phyloP scores from a whole-genome alignment of 2,888 invertebrate species.

The Drosophila paranaensis region DNA sequence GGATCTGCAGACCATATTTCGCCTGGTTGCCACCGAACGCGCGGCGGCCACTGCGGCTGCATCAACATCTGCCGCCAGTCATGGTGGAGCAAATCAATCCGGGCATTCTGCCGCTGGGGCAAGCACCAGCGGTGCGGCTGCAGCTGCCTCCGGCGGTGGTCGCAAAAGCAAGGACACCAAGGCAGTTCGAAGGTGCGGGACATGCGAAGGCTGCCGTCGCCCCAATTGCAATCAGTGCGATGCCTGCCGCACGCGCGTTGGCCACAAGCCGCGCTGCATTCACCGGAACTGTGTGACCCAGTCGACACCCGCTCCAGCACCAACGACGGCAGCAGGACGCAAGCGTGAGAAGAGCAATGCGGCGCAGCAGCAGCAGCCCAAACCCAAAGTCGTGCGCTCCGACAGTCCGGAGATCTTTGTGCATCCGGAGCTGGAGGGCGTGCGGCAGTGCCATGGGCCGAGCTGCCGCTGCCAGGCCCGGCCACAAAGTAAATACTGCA shows the following conservation, averaged over 20 bases:
- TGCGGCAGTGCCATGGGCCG: slow-evolving; percentile 96
- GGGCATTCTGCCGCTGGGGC: slow-evolving; percentile 3
- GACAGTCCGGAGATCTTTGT: slow-evolving; percentile 82
- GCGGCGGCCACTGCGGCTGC: slow-evolving; percentile 49
- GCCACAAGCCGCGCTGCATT: slow-evolving; percentile 86
- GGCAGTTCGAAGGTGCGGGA: slow-evolving; percentile 87
- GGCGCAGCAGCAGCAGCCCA: slow-evolving; percentile 66
- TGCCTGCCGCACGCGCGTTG: slow-evolving; percentile 81
- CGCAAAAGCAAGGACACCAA: slow-evolving; percentile 55
- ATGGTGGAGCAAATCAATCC: slow-evolving; percentile 4
- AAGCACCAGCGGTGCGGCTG: neutral
- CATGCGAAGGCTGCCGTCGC: slow-evolving; percentile 89
- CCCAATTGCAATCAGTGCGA: slow-evolving; percentile 84
- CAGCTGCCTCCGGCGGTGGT: slow-evolving; percentile 1
- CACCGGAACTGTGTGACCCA: slow-evolving; percentile 85
- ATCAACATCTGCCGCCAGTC: neutral
- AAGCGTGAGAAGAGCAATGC: slow-evolving; percentile 74
- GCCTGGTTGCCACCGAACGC: slow-evolving; percentile 81
- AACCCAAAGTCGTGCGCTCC: slow-evolving; percentile 77
- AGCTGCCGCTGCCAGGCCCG: slow-evolving; percentile 92
- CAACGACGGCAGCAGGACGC: slow-evolving; percentile 44
- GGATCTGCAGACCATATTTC: slow-evolving; percentile 87
- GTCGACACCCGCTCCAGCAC: slow-evolving; percentile 21
- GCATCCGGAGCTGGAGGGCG: slow-evolving; percentile 86
- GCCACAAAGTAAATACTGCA: slow-evolving; percentile 95